phyloP scores from a whole-genome alignment of 2,888 invertebrate genomes.

The Carcina quercana region DNA sequence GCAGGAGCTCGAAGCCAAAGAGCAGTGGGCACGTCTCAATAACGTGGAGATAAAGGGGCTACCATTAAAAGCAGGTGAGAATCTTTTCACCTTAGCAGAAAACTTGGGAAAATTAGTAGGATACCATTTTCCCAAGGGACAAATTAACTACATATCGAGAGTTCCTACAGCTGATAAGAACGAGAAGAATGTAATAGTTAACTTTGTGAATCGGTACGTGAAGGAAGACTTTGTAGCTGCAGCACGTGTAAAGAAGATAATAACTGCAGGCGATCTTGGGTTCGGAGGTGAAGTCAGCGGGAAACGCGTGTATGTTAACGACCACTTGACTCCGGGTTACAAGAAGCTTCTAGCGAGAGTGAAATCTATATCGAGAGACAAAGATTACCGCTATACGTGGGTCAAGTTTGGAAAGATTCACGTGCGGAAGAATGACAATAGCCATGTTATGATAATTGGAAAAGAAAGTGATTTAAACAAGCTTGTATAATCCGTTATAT shows the following conservation, averaged over 20 bases:
- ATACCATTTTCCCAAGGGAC: background rate
- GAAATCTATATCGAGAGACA: constrained; percentile 9
- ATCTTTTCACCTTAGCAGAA: background rate
- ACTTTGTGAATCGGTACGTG: constrained; percentile 11
- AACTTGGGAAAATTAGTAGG: background rate
- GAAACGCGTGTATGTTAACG: constrained; percentile 3
- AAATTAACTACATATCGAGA: constrained; percentile 10
- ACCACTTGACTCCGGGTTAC: constrained; percentile 5
- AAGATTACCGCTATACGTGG: constrained; percentile 7
- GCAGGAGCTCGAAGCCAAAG: background rate
- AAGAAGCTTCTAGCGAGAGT: constrained; percentile 8
- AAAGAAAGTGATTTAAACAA: constrained; percentile 2
- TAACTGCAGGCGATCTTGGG: background rate
- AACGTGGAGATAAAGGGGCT: constrained; percentile 5
- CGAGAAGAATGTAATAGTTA: constrained; percentile 9
- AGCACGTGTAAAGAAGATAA: constrained; percentile 1
- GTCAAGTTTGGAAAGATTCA: constrained; percentile 13
- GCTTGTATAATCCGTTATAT: background rate
- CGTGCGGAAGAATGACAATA: constrained; percentile 11
- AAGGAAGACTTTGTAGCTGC: constrained; percentile 14
- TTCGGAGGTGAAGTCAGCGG: background rate
- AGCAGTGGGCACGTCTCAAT: constrained; percentile 1
- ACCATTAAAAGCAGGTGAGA: constrained; percentile 1
- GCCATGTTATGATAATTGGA: constrained; percentile 2
- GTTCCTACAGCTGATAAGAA: constrained; percentile 6